These are phyloP conservation scores for Acanthosoma haemorrhoidale DNA, from an alignment of 2,888 invertebrate species.

Conservation along the genomic window DNA sequence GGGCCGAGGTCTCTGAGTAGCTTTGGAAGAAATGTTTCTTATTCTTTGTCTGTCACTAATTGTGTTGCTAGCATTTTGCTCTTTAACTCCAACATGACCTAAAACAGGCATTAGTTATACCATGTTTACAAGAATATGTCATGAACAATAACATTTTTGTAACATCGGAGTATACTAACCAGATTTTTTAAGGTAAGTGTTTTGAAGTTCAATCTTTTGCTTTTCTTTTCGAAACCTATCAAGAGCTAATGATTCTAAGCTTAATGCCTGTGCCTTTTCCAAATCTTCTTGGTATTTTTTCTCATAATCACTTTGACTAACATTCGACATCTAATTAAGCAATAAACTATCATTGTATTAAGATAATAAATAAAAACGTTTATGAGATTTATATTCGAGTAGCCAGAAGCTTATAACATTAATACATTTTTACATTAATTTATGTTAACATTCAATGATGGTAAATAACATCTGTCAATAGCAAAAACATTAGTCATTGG, in stretches of 20 bases:
- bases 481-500: no score
- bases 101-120: no score
- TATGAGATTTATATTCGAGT: no score
- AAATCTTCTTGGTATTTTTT: conserved; percentile 79
- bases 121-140: no score
- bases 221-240: conserved; percentile 74
- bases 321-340: conserved; percentile 20
- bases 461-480: no score
- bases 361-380: no score
- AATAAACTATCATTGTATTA: no score
- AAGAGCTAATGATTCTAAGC: conserved; percentile 76
- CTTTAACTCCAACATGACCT: background rate
- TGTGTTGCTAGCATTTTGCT: background rate
- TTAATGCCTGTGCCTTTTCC: conserved; percentile 80
- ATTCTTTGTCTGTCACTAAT: background rate
- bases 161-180: no score
- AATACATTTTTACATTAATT: no score
- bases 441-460: no score
- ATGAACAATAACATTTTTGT: background rate
- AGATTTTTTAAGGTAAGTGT: background rate
- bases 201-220: conserved; percentile 35
- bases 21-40: background rate
- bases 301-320: conserved; percentile 50
- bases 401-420: no score
- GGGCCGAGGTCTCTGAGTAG: conserved; percentile 52